Conservation (phyloP, 2,888 invertebrate genomes). For the Epiblema foenella region DNA sequence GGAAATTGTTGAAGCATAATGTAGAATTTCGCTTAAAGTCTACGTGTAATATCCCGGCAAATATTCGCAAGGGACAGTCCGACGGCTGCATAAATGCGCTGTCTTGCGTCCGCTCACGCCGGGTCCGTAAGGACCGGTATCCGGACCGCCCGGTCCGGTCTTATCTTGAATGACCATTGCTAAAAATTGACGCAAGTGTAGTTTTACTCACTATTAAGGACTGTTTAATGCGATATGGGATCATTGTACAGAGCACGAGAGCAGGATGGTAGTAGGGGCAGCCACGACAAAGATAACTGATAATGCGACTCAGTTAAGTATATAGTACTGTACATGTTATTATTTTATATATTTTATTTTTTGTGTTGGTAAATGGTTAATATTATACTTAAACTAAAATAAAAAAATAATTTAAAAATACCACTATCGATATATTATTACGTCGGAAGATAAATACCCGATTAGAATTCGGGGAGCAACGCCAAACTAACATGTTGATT, state of each 20-base stretch:
- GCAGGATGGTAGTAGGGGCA: no score
- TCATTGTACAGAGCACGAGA: not conserved
- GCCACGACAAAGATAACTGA: no score
- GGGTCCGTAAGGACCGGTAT: conserved; percentile 21
- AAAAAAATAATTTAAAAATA: no score
- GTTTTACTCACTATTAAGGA: conserved; percentile 9
- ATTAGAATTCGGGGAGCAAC: not conserved
- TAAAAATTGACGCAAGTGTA: conserved; percentile 25
- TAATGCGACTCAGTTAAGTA: no score
- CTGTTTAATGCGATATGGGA: conserved; percentile 17
- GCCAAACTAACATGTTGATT: not conserved
- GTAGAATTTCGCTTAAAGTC: conserved; percentile 44
- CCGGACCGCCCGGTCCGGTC: conserved; percentile 21
- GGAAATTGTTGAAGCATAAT: conserved; percentile 43
- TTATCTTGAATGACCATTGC: conserved; percentile 36
- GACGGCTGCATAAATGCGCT: conserved; percentile 44
- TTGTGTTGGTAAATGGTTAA: no score
- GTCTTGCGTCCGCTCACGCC: conserved; percentile 35
- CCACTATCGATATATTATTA: not conserved
- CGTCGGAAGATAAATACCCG: not conserved
- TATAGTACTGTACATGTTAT: no score
- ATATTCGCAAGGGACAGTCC: conserved; percentile 50
- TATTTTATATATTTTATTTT: no score
- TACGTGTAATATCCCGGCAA: conserved; percentile 51
- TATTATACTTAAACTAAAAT: no score